Conservation (phyloP, 1,140 invertebrate genomes). For the Cotesia typhae region DNA sequence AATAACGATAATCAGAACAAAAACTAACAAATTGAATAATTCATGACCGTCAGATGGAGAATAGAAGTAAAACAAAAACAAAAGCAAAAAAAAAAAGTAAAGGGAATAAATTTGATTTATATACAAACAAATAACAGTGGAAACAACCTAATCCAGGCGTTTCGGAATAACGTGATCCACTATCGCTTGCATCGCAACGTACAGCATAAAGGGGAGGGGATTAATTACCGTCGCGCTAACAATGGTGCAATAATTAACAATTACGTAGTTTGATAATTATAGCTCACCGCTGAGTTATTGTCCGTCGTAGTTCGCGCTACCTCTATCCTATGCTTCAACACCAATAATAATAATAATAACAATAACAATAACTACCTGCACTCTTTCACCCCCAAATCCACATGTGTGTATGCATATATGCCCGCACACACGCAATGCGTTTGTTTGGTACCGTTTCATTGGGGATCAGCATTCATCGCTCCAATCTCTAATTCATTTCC, state of each 20-base stretch:
- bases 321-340: not conserved
- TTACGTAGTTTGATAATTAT: conserved; percentile 59
- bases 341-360: not conserved
- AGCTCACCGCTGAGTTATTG: conserved; percentile 53
- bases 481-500: no score
- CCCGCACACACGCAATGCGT: not conserved
- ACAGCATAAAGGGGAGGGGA: conserved; percentile 34
- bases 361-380: not conserved
- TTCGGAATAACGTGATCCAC: conserved; percentile 1
- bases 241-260: conserved; percentile 62
- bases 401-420: not conserved
- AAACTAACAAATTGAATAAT: no score
- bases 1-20: no score
- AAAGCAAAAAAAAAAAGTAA: no score
- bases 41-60: no score
- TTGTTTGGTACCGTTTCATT: not conserved
- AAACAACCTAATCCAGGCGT: conserved; percentile 6
- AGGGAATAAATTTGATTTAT: not conserved
- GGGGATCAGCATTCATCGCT: conserved; percentile 3
- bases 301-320: conserved; percentile 17
- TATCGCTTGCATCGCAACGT: conserved; percentile 2
- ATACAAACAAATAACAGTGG: not conserved
- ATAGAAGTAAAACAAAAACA: no score
- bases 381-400: not conserved
- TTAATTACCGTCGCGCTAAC: conserved; percentile 52